Evolutionary conservation across 2,888 invertebrate genomes (phyloP).

Genomic region (Hypsopygia costalis): DNA sequence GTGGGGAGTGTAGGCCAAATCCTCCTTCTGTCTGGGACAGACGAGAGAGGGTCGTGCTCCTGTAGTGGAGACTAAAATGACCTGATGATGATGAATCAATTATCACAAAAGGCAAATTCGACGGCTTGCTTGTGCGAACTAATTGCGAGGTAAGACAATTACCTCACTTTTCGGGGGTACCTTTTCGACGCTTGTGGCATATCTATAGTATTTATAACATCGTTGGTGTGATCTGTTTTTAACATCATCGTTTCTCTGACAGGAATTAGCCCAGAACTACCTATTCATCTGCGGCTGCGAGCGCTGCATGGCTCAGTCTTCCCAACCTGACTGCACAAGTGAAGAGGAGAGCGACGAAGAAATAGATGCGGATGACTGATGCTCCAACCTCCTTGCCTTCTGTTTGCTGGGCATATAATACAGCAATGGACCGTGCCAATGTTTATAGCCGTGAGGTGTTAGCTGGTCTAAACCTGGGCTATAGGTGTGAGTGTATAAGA

Average conservation of each 20-base stretch:
- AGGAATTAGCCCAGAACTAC: constrained; percentile 86
- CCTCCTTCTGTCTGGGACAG: too few relatives aligned
- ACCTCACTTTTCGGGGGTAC: too few relatives aligned
- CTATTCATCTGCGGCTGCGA: constrained; percentile 90
- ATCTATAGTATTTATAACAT: too few relatives aligned
- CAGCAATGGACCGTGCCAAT: constrained; percentile 9
- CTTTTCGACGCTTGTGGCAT: too few relatives aligned
- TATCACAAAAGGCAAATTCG: too few relatives aligned
- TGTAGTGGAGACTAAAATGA: too few relatives aligned
- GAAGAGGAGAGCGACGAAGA: constrained; percentile 86
- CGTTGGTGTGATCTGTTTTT: too few relatives aligned
- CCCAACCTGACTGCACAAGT: constrained; percentile 90
- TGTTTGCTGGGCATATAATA: constrained; percentile 66
- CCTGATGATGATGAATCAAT: too few relatives aligned
- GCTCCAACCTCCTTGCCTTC: constrained; percentile 70
- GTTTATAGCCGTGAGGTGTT: neutral
- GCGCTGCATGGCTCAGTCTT: constrained; percentile 86
- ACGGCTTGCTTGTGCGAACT: too few relatives aligned
- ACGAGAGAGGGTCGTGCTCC: too few relatives aligned
- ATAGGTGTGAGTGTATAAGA: neutral
- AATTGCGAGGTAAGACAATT: too few relatives aligned
- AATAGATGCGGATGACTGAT: constrained; percentile 71
- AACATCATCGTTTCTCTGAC: constrained; percentile 9
- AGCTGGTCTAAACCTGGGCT: neutral
- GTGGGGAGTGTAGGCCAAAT: too few relatives aligned